phyloP scores from a whole-genome alignment of 2,797 vertebrate genomes.

The Liasis olivaceus region DNA sequence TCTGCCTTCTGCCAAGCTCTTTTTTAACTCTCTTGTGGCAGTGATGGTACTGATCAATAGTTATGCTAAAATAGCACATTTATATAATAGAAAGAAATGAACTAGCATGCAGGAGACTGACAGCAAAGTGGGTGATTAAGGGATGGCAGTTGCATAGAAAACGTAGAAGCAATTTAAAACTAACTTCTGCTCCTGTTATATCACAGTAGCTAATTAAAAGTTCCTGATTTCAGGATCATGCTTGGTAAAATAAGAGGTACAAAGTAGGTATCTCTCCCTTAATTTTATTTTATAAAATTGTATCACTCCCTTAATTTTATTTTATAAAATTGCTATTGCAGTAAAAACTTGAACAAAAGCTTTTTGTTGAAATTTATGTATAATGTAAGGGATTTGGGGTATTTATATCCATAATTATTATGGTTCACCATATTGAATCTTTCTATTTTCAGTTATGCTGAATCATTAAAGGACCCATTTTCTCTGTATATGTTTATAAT shows the following conservation, averaged over 20 bases:
- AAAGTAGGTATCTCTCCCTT: not conserved
- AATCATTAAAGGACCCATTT: constrained; percentile 5
- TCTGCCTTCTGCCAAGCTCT: not conserved
- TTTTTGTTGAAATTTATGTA: not conserved
- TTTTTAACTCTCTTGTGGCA: not conserved
- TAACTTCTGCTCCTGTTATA: not conserved
- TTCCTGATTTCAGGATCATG: not conserved
- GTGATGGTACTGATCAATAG: not conserved
- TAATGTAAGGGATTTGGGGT: not conserved
- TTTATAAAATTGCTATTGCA: not conserved
- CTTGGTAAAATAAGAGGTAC: not conserved
- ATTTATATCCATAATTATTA: not conserved
- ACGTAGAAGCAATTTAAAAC: not conserved
- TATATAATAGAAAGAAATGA: not conserved
- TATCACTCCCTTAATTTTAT: not conserved
- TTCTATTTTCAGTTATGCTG: not conserved
- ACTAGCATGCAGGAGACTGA: not conserved
- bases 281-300: not conserved
- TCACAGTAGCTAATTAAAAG: not conserved
- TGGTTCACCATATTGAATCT: not conserved
- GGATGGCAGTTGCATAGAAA: not conserved
- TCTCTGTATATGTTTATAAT: constrained; percentile 20
- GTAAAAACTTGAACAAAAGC: not conserved
- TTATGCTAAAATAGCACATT: not conserved
- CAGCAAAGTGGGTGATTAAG: not conserved